Evolutionary conservation across 2,797 vertebrate species (phyloP), one percentile per base, ranked within the genome.

Genomic region (Bradypodion ventrale): DNA sequence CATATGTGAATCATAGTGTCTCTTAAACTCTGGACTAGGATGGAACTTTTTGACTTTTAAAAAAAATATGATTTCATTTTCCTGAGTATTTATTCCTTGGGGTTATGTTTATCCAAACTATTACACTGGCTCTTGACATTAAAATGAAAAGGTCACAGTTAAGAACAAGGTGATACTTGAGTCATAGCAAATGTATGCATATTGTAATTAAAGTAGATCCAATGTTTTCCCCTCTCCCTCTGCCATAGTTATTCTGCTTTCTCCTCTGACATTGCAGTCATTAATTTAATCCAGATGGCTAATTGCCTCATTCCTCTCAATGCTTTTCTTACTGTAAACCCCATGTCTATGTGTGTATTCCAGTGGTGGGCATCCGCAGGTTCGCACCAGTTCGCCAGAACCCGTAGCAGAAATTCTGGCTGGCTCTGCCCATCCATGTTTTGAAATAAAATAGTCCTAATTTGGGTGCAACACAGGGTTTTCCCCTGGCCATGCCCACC

Each of bases 271-370:
- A 70, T 8, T 68, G 84, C 75, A 76, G 56, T 74, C 81, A 66
- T 77, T 88, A 73, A 59, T 70, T 78, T 91, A 73, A 40, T 1
- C 46, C 52, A 65, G 76, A 72, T 81, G 70, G n/a, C 76, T 19
- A 75, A 75, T 75, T 44, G 83, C 70, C 86, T 72, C 37, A 21
- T 90, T 89, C 83, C 72, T 82, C 46, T 12, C 63, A 70, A 72
- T 23, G 75, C 37, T 83, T 40, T 84, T 46, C 62, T 66, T 79
- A n/a, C 70, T 79, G 81, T 72, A 73, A 86, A 79, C 46, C 37
- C 44, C 4, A 0, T 29, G 66, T 86, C 83, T 25, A 80, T 72
- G 9, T 68, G 66, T 19, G 49, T 86, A 84, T 62, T 7, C 78
- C 1, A n/a, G n/a, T n/a, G n/a, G n/a, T n/a, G n/a, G n/a, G n/a